Evolutionary conservation across 2,888 invertebrate genomes (phyloP).

Genomic region (Endotricha flammealis): DNA sequence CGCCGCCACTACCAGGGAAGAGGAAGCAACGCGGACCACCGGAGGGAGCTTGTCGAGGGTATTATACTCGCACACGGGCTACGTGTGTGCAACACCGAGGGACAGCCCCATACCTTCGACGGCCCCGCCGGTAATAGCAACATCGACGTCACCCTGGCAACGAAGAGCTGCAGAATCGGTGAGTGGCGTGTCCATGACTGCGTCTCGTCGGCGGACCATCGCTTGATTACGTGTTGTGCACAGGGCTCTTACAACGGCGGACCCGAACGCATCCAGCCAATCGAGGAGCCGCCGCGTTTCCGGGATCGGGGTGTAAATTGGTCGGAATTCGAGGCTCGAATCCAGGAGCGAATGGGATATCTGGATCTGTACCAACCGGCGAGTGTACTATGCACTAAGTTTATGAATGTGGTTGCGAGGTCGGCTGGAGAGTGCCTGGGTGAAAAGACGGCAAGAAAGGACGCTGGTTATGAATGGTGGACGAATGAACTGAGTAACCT

Average conservation of each 20-base stretch:
- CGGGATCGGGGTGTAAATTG: constrained; percentile 6
- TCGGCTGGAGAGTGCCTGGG: constrained; percentile 3
- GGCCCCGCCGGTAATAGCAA: constrained; percentile 21
- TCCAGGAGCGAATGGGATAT: constrained; percentile 3
- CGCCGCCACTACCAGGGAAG: too few species aligned
- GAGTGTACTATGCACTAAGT: not conserved
- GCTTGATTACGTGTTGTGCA: not conserved
- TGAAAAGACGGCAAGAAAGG: not conserved
- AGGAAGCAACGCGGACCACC: too few species aligned
- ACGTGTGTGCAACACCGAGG: constrained; percentile 11
- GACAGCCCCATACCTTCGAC: constrained; percentile 18
- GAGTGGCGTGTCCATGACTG: constrained; percentile 15
- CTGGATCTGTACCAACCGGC: constrained; percentile 1
- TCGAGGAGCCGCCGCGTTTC: not conserved
- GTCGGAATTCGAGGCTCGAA: constrained; percentile 12
- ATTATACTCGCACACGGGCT: constrained; percentile 15
- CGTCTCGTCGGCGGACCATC: not conserved
- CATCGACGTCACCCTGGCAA: constrained; percentile 23
- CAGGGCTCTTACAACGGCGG: not conserved
- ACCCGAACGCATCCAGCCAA: not conserved
- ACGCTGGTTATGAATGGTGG: not conserved
- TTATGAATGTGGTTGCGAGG: not conserved
- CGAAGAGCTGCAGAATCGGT: not conserved
- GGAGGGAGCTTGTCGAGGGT: constrained; percentile 11
- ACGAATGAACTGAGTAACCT: not conserved